Conservation (phyloP, 2,888 invertebrate species). For the Ophion costatus region DNA sequence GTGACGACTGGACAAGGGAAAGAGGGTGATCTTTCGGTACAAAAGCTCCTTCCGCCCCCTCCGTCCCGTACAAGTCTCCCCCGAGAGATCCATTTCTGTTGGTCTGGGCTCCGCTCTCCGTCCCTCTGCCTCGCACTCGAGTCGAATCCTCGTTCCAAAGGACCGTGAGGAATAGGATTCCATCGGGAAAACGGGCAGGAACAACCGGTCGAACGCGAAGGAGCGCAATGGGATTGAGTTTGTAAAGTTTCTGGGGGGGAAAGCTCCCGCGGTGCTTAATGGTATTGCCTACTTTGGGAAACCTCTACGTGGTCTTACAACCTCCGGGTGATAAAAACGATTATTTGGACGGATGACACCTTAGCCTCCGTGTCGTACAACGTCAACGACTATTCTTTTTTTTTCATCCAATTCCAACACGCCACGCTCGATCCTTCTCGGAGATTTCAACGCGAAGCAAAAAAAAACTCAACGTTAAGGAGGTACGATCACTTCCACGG, state of each 20-base stretch:
- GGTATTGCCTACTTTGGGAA: slow-evolving; percentile 75
- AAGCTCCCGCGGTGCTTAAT: slow-evolving; percentile 71
- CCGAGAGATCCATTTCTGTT: slow-evolving; percentile 45
- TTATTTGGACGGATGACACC: slow-evolving; percentile 42
- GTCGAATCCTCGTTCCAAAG: slow-evolving; percentile 41
- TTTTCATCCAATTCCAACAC: background rate
- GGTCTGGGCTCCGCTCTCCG: background rate
- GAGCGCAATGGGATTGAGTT: slow-evolving; percentile 75
- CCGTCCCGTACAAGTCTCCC: slow-evolving; percentile 39
- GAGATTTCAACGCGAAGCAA: background rate
- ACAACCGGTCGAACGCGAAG: slow-evolving; percentile 52
- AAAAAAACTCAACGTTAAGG: background rate
- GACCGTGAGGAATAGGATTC: slow-evolving; percentile 56
- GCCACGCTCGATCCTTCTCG: background rate
- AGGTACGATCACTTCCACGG: too few species aligned
- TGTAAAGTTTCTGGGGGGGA: slow-evolving; percentile 71
- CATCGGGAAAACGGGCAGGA: slow-evolving; percentile 65
- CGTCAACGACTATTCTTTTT: slow-evolving; percentile 26
- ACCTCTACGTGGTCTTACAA: slow-evolving; percentile 67
- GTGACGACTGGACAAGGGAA: slow-evolving; percentile 23
- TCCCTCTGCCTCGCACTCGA: background rate
- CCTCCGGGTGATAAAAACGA: slow-evolving; percentile 74
- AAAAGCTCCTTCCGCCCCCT: slow-evolving; percentile 40
- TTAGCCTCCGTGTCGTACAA: slow-evolving; percentile 31
- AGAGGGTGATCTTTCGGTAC: slow-evolving; percentile 30